Base-by-base conservation (phyloP, 2,888 invertebrate species). In the Yponomeuta evonymella region DNA sequence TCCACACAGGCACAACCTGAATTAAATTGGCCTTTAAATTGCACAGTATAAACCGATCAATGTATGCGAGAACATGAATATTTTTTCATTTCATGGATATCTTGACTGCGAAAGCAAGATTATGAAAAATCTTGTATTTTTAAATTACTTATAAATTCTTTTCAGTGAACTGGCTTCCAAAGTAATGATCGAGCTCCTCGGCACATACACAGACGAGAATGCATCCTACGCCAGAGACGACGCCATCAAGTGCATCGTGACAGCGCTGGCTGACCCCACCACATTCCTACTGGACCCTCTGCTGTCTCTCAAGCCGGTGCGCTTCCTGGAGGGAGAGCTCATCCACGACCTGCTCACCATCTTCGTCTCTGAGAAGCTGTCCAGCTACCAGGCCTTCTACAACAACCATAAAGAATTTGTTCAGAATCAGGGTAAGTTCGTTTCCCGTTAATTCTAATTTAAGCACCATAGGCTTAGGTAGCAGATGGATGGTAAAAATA, bases 181-280 rank as follows among this genome's bases (percentile, higher is more conserved):
- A 86, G 98, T 98, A 4, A 99, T 99, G 99, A 96, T 99, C 74
- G 98, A 98, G 86, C 92, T 99, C 1, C 91, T 99, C 72, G 97
- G 98, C 36, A 99, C 99, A 0, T 99, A 99, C 87, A 98, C 98
- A 36, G 96, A 98, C 73, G 98, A 98, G 81, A 99, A 99, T 90
- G 99, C 99, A 0, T 97, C 97, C 2, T 97, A 98, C 75, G 99
- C 99, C 0, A 94, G 98, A 75, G 98, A 98, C 84, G 99, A 99
- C 92, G 99, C 99, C 2, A 97, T 97, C 81, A 95, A 97, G 80
- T 99, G 99, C 86, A 99, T 99, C 81, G 96, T 97, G 23, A 97
- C 99, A 2, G 98, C 98, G 30, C 92, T 99, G 72, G 98, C 97
- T 9, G 99, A 99, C 89, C 98, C 99, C 15, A 97, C 96, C 82